phyloP scores from a whole-genome alignment of 2,113 vertebrate genomes.

The Chaenocephalus aceratus region DNA sequence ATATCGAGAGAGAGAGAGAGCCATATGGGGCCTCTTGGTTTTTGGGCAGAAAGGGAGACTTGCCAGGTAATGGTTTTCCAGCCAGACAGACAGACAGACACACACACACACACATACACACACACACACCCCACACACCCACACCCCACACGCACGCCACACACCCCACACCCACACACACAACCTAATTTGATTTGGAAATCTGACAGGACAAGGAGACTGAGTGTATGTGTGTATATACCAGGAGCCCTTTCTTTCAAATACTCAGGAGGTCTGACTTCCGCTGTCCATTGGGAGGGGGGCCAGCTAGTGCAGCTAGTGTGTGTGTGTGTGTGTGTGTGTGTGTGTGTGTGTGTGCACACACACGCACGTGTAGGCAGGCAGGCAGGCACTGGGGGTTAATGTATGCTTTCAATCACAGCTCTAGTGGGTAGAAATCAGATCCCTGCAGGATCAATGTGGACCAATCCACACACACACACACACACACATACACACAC shows the following conservation, averaged over 20 bases:
- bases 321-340: slow-evolving; percentile 37
- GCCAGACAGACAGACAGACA: slow-evolving; percentile 81
- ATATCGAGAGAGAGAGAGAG: slow-evolving; percentile 15
- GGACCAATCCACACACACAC: background rate
- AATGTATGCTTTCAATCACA: slow-evolving; percentile 76
- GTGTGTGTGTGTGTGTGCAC: slow-evolving; percentile 7
- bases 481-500: slow-evolving; percentile 15
- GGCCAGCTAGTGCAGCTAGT: background rate
- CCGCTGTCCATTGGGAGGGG: slow-evolving; percentile 57
- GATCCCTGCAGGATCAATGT: slow-evolving; percentile 57
- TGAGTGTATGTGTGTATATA: slow-evolving; percentile 40
- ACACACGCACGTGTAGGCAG: background rate
- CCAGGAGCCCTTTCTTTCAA: slow-evolving; percentile 53
- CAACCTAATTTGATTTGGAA: slow-evolving; percentile 75
- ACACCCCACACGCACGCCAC: slow-evolving; percentile 31
- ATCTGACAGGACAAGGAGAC: slow-evolving; percentile 64
- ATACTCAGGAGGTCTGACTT: slow-evolving; percentile 55
- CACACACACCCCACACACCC: slow-evolving; percentile 32
- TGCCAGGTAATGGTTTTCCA: slow-evolving; percentile 84
- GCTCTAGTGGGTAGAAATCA: slow-evolving; percentile 68
- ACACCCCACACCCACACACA: slow-evolving; percentile 13
- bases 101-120: slow-evolving; percentile 38
- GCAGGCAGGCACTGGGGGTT: slow-evolving; percentile 46
- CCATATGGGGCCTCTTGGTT: slow-evolving; percentile 66
- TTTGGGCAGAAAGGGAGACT: slow-evolving; percentile 57